Base-by-base conservation (phyloP, 2,113 vertebrate genomes). In the Megaptera novaeangliae region DNA sequence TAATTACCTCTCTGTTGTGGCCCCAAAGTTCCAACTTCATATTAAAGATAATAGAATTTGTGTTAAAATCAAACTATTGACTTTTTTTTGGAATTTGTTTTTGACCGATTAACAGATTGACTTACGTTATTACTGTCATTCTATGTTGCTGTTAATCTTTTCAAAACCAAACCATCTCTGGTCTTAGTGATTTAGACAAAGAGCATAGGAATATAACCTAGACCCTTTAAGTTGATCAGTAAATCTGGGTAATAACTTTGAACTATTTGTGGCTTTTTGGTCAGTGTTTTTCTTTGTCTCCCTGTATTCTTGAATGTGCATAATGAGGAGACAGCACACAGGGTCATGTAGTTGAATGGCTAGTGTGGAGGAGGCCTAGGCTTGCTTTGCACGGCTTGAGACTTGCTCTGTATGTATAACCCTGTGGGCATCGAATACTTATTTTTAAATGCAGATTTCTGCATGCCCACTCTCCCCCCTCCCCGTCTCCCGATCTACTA, bases 61-160 rank as follows among this genome's bases (percentile, higher is more conserved):
- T 68, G 59, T 77, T 92, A 64, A 88, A 74, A 81, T 89, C 36
- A 94, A 95, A 52, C 61, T 27, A 10, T 80, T 94, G 49, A 83
- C 49, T 75, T 66, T 63, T 81, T 86, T 84, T 74, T 39, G 3
- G 31, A 88, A 64, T 68, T 75, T 93, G 14, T 80, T 74, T 82
- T 80, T 78, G n/a, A 85, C 39, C 77, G 44, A 80, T 82, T 59
- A 46, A 27, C 52, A 93, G 49, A 69, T 81, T 94, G 34, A 21
- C 17, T 84, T 81, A 31, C 25, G 10, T 82, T 74, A 23, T 69
- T 86, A 13, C 8, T 91, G n/a, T 57, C 36, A 14, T 74, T 68
- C 34, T 66, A 2, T 81, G 13, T 80, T 68, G 66, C 44, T 82
- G 14, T 71, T 23, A 57, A 0, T 80, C 21, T 96, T 88, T 84